Evolutionary conservation across 92 coral and sea anemone genomes (phyloP).

Genomic region (Epizoanthus rinbou): DNA sequence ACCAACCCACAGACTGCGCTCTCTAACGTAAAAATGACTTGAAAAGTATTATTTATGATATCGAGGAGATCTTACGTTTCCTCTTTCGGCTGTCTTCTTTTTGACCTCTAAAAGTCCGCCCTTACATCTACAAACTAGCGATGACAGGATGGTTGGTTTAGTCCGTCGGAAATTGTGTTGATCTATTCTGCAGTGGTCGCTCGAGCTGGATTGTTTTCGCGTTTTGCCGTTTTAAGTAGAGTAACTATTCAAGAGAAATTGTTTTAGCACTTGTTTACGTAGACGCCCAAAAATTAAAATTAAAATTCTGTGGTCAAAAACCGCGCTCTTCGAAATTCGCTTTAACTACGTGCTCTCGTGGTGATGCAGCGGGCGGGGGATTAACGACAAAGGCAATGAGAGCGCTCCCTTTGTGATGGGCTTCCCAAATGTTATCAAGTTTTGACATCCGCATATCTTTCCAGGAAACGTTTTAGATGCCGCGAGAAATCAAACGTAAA

Average conservation of each 20-base stretch:
- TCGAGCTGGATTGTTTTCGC: neutral
- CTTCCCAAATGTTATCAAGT: conserved; percentile 32
- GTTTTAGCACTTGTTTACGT: conserved; percentile 14
- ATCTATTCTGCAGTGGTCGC: conserved; percentile 19
- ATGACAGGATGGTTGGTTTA: conserved; percentile 21
- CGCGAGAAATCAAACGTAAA: neutral
- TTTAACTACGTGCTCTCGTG: conserved; percentile 6
- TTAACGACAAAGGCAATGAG: conserved; percentile 22
- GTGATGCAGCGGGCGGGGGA: neutral
- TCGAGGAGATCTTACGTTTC: conserved; percentile 7
- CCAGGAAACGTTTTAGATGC: conserved; percentile 12
- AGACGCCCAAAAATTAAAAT: neutral
- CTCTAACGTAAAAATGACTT: neutral
- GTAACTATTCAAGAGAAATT: neutral
- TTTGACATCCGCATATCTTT: conserved; percentile 23
- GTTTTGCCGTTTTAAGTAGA: conserved; percentile 23
- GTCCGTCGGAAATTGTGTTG: neutral
- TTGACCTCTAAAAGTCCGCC: conserved; percentile 42
- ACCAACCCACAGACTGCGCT: neutral
- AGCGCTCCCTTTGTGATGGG: conserved; percentile 10
- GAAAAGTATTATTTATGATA: conserved; percentile 14
- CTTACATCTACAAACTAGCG: conserved; percentile 24
- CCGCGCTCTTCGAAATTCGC: conserved; percentile 12
- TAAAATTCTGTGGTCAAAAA: conserved; percentile 3
- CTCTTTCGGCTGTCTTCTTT: conserved; percentile 34